phyloP scores from a whole-genome alignment of 2,797 vertebrate species.

The Myiothlypis coronata region DNA sequence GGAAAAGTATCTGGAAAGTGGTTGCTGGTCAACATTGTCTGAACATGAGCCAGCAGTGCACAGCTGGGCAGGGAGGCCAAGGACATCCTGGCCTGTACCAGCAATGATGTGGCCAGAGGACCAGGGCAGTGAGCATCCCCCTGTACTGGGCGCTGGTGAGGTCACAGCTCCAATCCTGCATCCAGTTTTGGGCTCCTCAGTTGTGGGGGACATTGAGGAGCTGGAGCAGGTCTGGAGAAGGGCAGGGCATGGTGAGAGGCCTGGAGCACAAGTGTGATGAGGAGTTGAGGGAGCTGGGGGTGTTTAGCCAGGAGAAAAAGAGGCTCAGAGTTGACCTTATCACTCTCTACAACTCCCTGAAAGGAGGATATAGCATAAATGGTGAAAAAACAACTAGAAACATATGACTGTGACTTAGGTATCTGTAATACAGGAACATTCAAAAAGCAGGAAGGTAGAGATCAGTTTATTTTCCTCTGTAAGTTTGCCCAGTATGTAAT shows the following conservation, averaged over 20 bases:
- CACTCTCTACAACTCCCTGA: accelerated
- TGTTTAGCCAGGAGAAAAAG: neutral
- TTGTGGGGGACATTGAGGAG: neutral
- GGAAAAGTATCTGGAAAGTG: neutral
- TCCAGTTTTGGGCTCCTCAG: neutral
- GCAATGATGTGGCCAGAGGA: neutral
- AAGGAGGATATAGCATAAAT: accelerated
- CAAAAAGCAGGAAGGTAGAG: neutral
- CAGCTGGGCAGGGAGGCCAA: neutral
- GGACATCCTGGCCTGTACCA: neutral
- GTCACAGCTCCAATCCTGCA: accelerated
- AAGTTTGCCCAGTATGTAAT: neutral
- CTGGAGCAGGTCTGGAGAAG: neutral
- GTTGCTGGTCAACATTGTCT: accelerated
- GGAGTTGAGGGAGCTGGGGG: neutral
- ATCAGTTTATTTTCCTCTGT: neutral
- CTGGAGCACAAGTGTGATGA: neutral
- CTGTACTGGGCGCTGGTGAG: neutral
- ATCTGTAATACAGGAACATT: neutral
- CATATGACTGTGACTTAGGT: neutral
- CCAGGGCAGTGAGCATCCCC: neutral
- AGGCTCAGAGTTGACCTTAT: neutral
- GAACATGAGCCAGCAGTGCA: neutral
- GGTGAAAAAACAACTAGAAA: neutral
- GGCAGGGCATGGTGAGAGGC: too few species aligned